Evolutionary conservation across 92 coral and sea anemone species (phyloP).

Genomic region (Anthopleura xanthogrammica): DNA sequence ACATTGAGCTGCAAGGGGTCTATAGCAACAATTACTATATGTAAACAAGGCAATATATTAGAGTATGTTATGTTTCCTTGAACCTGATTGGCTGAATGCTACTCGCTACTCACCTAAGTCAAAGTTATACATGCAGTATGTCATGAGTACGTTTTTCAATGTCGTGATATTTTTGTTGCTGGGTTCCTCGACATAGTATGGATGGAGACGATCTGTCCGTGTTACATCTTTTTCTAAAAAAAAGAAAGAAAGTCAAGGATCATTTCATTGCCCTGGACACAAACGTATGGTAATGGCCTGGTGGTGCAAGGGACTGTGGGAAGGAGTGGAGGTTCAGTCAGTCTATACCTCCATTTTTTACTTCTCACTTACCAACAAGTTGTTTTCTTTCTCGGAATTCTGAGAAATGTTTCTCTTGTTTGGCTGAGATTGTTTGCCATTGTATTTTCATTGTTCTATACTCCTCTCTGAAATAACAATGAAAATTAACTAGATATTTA

Average conservation of each 20-base stretch:
- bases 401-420: slow-evolving; percentile 85
- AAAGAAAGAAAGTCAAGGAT: no score
- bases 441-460: slow-evolving; percentile 85
- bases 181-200: slow-evolving; percentile 65
- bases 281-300: no score
- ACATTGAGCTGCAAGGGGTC: no score
- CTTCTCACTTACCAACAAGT: slow-evolving; percentile 70
- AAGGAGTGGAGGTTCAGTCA: no score
- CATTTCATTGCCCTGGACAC: no score
- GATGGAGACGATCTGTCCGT: slow-evolving; percentile 82
- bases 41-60: no score
- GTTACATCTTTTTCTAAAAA: slow-evolving; percentile 87
- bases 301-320: no score
- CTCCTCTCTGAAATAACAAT: slow-evolving; percentile 65
- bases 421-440: slow-evolving; percentile 90
- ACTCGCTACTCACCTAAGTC: slow-evolving; percentile 76
- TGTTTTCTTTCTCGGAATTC: slow-evolving; percentile 85
- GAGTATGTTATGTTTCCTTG: no score
- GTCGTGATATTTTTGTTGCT: slow-evolving; percentile 71
- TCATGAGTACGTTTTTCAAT: slow-evolving; percentile 79
- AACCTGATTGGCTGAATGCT: no score
- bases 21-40: no score
- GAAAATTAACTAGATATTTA: background rate
- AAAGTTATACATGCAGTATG: slow-evolving; percentile 98
- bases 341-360: no score